phyloP scores from a whole-genome alignment of 2,797 vertebrate species.

The Aulostomus chinensis region DNA sequence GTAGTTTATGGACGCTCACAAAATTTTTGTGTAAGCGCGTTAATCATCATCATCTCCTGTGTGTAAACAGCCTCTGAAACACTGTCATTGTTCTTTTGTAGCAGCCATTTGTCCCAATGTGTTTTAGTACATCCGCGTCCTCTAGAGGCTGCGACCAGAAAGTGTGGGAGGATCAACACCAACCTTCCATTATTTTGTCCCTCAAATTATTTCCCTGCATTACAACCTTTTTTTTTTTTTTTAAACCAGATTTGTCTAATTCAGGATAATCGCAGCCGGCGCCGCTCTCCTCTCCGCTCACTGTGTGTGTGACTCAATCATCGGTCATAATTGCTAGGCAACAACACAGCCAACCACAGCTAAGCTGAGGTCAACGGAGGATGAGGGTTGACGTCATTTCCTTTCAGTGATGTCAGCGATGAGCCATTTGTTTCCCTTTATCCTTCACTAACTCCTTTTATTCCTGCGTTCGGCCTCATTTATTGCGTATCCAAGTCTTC shows the following conservation, averaged over 20 bases:
- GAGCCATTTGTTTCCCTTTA: conserved; percentile 54
- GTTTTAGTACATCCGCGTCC: conserved; percentile 16
- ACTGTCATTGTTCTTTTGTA: no score
- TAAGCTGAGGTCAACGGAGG: conserved; percentile 49
- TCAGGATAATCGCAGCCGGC: conserved; percentile 6
- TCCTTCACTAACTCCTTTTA: conserved; percentile 22
- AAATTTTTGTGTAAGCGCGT: no score
- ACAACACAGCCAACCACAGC: conserved; percentile 64
- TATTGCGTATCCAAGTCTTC: conserved; percentile 1
- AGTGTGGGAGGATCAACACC: conserved; percentile 4
- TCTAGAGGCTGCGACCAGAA: conserved; percentile 16
- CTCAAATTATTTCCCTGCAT: conserved; percentile 9
- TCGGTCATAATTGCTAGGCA: conserved; percentile 76
- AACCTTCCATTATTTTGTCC: conserved; percentile 7
- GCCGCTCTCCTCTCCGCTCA: conserved; percentile 27
- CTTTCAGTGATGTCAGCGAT: conserved; percentile 58
- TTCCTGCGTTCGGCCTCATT: conserved; percentile 13
- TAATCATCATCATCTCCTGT: no score
- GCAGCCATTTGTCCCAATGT: not conserved
- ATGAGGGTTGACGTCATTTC: conserved; percentile 70
- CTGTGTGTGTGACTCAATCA: conserved; percentile 59
- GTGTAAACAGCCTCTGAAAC: not conserved
- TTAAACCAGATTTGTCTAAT: no score
- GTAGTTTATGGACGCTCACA: no score
- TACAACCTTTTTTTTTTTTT: conserved; percentile 1